These are phyloP conservation scores for Calliphora vicina DNA, from an alignment of 1,140 invertebrate species.

Conservation along the genomic window DNA sequence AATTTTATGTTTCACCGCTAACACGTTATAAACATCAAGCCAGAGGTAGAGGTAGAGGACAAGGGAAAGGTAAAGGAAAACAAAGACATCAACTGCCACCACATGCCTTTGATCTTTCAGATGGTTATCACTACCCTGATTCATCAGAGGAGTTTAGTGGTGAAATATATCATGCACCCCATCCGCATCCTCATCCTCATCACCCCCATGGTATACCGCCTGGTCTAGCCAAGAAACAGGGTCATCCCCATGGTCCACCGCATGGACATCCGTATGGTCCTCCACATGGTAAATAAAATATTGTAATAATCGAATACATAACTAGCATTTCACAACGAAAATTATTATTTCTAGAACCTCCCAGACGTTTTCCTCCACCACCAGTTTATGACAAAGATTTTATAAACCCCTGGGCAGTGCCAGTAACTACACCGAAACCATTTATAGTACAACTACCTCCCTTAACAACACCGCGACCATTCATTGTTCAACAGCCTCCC, in stretches of 20 bases:
- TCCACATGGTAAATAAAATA: not conserved
- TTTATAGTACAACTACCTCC: not conserved
- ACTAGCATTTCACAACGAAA: too few relatives aligned
- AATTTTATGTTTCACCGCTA: not conserved
- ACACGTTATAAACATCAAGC: not conserved
- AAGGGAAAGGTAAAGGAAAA: not conserved
- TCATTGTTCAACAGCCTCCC: not conserved
- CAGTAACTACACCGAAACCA: not conserved
- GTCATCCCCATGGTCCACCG: not conserved
- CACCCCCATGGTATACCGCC: not conserved
- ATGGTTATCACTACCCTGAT: not conserved
- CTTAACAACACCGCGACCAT: not conserved
- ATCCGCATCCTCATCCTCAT: not conserved
- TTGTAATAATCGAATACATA: too few relatives aligned
- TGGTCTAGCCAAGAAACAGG: not conserved
- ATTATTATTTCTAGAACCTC: constrained; percentile 1
- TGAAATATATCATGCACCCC: not conserved
- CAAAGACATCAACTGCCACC: too few relatives aligned
- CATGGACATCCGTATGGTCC: not conserved
- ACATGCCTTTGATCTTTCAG: not conserved
- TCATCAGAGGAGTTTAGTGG: not conserved
- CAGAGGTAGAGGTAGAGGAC: not conserved
- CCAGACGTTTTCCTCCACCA: constrained; percentile 5
- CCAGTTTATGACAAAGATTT: not conserved
- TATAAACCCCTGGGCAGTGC: constrained; percentile 10